phyloP scores from a whole-genome alignment of 2,797 vertebrate genomes.

The Cichlasoma orientale region DNA sequence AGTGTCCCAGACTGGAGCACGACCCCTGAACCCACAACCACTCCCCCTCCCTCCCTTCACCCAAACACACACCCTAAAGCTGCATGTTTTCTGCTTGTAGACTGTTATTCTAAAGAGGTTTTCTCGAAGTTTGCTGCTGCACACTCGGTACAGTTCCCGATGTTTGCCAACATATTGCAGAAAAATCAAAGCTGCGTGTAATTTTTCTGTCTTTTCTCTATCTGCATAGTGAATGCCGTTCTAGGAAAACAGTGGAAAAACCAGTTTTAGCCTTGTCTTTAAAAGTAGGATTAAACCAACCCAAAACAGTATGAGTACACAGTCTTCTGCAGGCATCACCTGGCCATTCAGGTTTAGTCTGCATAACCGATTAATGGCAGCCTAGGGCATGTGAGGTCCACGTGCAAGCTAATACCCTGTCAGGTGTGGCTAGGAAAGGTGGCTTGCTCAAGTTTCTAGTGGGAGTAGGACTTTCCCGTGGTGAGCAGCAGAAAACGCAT shows the following conservation, averaged over 20 bases:
- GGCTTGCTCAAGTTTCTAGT: conserved; percentile 51
- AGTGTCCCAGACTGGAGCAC: conserved; percentile 74
- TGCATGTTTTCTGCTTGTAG: conserved; percentile 27
- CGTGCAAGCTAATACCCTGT: conserved; percentile 66
- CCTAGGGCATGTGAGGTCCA: conserved; percentile 58
- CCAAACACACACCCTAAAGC: conserved; percentile 15
- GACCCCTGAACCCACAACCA: conserved; percentile 65
- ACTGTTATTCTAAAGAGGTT: conserved; percentile 4
- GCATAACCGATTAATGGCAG: conserved; percentile 63
- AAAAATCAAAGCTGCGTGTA: not conserved
- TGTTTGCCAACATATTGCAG: not conserved
- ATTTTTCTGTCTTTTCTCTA: not conserved
- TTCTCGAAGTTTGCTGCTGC: conserved; percentile 5
- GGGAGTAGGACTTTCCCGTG: conserved; percentile 74
- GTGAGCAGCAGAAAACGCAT: conserved; percentile 83
- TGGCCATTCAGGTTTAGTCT: conserved; percentile 35
- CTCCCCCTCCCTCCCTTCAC: conserved; percentile 55
- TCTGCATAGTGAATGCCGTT: not conserved
- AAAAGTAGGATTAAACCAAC: not conserved
- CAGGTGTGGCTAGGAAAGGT: conserved; percentile 71
- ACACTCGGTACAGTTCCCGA: not conserved
- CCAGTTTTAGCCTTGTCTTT: not conserved
- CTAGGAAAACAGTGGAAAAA: not conserved
- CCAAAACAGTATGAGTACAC: not conserved
- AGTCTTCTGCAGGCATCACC: conserved; percentile 14